These are phyloP conservation scores for Mus spretus DNA, from an alignment of 2,797 vertebrate genomes.

Conservation along the genomic window DNA sequence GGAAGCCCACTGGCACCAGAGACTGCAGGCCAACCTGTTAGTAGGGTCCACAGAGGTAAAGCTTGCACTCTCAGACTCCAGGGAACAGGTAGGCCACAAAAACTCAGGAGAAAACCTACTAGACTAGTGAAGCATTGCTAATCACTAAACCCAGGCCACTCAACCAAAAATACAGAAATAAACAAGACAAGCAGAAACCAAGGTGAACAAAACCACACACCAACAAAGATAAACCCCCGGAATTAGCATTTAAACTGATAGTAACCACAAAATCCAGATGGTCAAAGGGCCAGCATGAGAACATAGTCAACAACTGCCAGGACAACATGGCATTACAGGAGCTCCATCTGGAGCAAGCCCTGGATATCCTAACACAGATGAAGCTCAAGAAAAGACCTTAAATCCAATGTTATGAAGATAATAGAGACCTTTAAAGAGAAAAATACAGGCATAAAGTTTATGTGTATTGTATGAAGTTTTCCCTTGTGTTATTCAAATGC, in stretches of 20 bases:
- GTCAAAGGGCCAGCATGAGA: background rate
- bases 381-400: background rate
- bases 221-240: background rate
- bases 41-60: background rate
- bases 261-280: background rate
- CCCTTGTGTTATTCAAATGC: background rate
- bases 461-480: background rate
- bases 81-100: background rate
- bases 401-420: background rate
- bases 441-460: background rate
- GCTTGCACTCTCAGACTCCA: background rate
- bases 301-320: background rate
- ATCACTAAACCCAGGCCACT: background rate
- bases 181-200: background rate
- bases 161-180: background rate
- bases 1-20: background rate
- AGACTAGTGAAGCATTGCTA: background rate
- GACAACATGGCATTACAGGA: background rate
- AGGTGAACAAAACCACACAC: background rate
- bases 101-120: background rate
- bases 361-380: background rate
- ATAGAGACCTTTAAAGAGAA: background rate
- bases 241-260: background rate
- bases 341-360: background rate
- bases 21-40: background rate